Conservation (phyloP, 1,140 invertebrate genomes). For the Ostrea edulis region DNA sequence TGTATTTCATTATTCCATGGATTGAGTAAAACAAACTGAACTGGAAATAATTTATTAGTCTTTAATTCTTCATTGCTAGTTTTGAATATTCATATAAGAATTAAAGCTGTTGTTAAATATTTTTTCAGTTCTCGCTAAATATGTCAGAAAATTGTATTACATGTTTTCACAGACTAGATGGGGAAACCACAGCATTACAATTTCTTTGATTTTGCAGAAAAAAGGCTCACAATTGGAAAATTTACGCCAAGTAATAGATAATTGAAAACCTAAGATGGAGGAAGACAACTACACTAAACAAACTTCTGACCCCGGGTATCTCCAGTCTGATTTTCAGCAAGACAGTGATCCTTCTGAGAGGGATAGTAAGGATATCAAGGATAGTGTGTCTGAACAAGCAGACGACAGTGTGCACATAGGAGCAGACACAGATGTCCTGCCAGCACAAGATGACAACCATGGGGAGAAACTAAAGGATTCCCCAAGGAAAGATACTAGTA, state of each 20-base stretch:
- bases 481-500: not conserved
- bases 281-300: not conserved
- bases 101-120: too few relatives aligned
- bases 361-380: not conserved
- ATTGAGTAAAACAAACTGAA: too few relatives aligned
- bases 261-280: not conserved
- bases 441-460: not conserved
- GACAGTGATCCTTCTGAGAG: not conserved
- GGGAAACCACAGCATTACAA: too few relatives aligned
- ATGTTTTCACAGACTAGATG: too few relatives aligned
- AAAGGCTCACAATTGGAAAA: not conserved
- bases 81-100: too few relatives aligned
- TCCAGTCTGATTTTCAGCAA: not conserved
- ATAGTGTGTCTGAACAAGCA: not conserved
- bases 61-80: too few relatives aligned
- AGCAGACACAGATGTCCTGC: not conserved
- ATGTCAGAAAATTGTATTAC: too few relatives aligned
- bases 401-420: not conserved
- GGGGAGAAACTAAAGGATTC: not conserved
- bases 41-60: too few relatives aligned
- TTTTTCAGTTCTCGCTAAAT: too few relatives aligned
- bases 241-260: not conserved
- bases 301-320: not conserved
- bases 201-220: not conserved
- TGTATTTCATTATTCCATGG: too few relatives aligned